Evolutionary conservation across 1,140 invertebrate species (phyloP), one percentile per base, ranked within the genome.

Genomic region (Drosophila ficusphila): DNA sequence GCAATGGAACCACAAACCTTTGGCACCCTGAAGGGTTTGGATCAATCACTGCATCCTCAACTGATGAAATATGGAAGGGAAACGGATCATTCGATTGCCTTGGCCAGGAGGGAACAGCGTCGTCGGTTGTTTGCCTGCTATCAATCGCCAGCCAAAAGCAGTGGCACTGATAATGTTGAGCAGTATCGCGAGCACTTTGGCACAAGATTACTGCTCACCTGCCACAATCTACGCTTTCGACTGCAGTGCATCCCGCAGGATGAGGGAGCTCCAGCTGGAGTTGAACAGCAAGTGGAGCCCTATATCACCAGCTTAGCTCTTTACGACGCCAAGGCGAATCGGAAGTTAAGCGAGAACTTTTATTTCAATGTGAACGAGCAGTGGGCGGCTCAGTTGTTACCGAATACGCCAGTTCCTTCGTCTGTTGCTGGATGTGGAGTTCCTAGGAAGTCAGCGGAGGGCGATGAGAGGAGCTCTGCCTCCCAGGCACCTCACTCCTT

Each of bases 311-410:
- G 95, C 7, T 92, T 99, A 39, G 95, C 96, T 42, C 90, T 99
- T 4, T 99, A 96, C 91, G 97, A 99, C 93, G 95, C 95, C 1
- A 95, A 95, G 85, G 94, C 95, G 67, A 96, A 96, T 9, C 94
- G 94, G 78, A 98, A 98, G 92, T 92, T 99, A 16, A 97, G 96
- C 0, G 98, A 99, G 92, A 97, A 98, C 91, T 99, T 98, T 92
- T 95, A 97, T 91, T 97, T 98, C 90, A 96, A 98, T 91, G 92
- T 98, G 0, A 98, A 98, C 92, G 94, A 96, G 65, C 91, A 93
- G 2, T 92, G 92, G 67, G 93, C 95, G 1, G 92, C 92, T 19
- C 92, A 92, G 47, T 92, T 96, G 90, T 75, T 95, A 38, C 93
- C 93, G 46, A 78, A 76, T 8, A 89, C 73, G 0, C 79, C 90